Conservation (phyloP, 2,888 invertebrate species). For the Clostera curtula region DNA sequence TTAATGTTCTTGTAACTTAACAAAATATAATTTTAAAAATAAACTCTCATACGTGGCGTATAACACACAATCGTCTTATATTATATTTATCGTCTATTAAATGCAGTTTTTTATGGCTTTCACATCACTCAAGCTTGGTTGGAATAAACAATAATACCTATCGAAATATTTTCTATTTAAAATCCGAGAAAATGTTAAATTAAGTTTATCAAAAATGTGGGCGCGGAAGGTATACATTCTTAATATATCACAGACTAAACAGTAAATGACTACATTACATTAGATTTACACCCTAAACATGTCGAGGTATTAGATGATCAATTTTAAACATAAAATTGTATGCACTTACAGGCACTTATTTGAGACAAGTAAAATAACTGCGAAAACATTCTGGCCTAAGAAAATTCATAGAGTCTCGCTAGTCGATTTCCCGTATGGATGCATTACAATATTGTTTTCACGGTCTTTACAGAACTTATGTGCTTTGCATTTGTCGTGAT, state of each 20-base stretch:
- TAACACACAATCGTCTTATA: background rate
- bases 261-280: too few species aligned
- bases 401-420: background rate
- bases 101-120: background rate
- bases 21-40: constrained; percentile 1
- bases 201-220: too few species aligned
- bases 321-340: too few species aligned
- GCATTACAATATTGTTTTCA: constrained; percentile 31
- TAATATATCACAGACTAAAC: too few species aligned
- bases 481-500: constrained; percentile 86
- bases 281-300: too few species aligned
- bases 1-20: background rate
- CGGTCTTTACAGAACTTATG: constrained; percentile 79
- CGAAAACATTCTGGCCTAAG: background rate
- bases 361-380: too few species aligned
- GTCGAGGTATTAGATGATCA: too few species aligned
- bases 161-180: too few species aligned
- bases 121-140: background rate
- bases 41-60: background rate
- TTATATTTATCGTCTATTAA: background rate
- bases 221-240: too few species aligned
- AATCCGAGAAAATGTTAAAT: too few species aligned
- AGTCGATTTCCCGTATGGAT: background rate
- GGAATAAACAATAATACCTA: background rate
- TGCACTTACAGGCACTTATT: too few species aligned